Conservation (phyloP, 1,140 invertebrate species). For the Eulimnadia texana region DNA sequence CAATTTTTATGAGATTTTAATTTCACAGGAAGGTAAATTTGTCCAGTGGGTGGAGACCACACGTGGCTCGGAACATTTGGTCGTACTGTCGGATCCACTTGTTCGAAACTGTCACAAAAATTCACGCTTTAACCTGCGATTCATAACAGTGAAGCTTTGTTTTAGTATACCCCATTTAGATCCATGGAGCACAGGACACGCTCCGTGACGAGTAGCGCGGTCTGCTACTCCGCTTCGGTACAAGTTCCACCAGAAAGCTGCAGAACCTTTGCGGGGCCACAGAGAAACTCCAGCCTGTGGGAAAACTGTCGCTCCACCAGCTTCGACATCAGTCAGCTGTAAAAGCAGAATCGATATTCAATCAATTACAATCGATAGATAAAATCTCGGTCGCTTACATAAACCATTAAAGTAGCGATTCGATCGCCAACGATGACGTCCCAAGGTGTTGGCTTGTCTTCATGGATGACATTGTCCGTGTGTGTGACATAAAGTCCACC, state of each 20-base stretch:
- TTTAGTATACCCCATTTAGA: constrained; percentile 33
- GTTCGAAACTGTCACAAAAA: constrained; percentile 27
- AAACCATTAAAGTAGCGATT: constrained; percentile 40
- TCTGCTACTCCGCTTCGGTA: constrained; percentile 31
- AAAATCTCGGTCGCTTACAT: constrained; percentile 31
- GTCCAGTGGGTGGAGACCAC: constrained; percentile 23
- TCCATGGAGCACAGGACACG: constrained; percentile 36
- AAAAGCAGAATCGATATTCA: constrained; percentile 7
- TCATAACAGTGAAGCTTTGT: constrained; percentile 1
- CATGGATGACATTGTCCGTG: constrained; percentile 36
- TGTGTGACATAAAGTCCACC: constrained; percentile 50
- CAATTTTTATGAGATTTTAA: neutral
- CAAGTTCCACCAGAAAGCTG: constrained; percentile 38
- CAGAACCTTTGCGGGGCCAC: constrained; percentile 29
- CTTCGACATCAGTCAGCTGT: constrained; percentile 31
- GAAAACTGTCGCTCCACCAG: constrained; percentile 34
- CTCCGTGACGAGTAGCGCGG: constrained; percentile 33
- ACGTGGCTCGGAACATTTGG: constrained; percentile 23
- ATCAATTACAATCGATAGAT: neutral
- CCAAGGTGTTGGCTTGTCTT: constrained; percentile 25
- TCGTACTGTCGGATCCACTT: constrained; percentile 27
- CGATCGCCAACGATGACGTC: constrained; percentile 34
- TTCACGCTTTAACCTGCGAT: too few relatives aligned
- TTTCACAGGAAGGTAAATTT: constrained; percentile 15
- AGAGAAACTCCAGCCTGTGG: constrained; percentile 29